Evolutionary conservation across 2,797 vertebrate species (phyloP), one percentile per base, ranked within the genome.

Genomic region (Oreonectes daqikongensis): DNA sequence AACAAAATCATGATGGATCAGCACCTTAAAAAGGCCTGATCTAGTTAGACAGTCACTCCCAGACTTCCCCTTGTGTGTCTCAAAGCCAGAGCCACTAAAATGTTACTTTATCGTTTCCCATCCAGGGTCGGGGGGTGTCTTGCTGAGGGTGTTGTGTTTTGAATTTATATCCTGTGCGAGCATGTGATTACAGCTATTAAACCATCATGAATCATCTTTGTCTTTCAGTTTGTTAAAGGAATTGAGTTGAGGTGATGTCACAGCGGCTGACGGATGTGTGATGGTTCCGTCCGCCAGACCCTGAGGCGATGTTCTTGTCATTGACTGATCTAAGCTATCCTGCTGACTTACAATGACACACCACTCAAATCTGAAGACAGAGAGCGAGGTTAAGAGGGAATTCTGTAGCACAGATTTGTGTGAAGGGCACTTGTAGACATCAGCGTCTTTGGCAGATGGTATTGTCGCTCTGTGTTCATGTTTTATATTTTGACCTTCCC

Each of bases 101-200:
- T 10, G 14, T 9, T 57, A 48, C n/a, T n/a, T n/a, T n/a, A n/a
- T 6, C 60, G 46, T 78, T 61, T 65, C n/a, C n/a, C n/a, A n/a
- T n/a, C n/a, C n/a, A n/a, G 60, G 44, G 55, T 24, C 28, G 17
- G 64, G 61, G 30, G 26, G n/a, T 67, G 59, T 71, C 48, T 28
- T 42, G 42, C 63, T 30, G 26, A 68, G 59, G 48, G 68, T 12
- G 18, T 57, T 40, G 66, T 44, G 48, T 52, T 44, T 59, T 12
- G 35, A 53, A 75, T 75, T 67, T 71, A 76, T 78, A 59, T 28
- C 28, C 65, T 60, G 50, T 6, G 22, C 60, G 65, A 64, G 72
- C 40, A 40, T 57, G 61, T 71, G 18, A 78, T 78, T 75, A 50
- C 26, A 81, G 40, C 67, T 65, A 75, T 63, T 80, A 26, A 28